phyloP scores from a whole-genome alignment of 2,797 vertebrate genomes.

The Capromys pilorides region DNA sequence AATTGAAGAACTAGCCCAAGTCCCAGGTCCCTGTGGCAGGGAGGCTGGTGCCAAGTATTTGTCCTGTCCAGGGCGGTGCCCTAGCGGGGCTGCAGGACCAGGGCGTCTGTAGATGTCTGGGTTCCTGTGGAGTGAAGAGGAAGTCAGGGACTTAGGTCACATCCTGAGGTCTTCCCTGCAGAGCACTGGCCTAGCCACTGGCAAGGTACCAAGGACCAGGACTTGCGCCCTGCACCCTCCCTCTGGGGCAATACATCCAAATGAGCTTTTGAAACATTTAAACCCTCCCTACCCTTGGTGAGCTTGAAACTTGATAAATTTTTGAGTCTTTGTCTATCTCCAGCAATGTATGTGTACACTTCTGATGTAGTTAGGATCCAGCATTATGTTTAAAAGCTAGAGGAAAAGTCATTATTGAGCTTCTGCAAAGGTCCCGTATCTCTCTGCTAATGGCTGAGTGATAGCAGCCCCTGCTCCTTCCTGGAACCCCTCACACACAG shows the following conservation, averaged over 20 bases:
- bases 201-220: background rate
- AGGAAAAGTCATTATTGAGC: background rate
- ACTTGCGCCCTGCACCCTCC: background rate
- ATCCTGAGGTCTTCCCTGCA: background rate
- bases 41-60: background rate
- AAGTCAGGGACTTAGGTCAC: too few species aligned
- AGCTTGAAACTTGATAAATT: background rate
- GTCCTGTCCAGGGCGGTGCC: background rate
- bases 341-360: background rate
- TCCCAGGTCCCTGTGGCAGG: background rate
- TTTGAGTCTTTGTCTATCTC: background rate
- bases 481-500: background rate
- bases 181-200: background rate
- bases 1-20: background rate
- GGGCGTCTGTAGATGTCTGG: background rate
- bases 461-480: background rate
- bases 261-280: background rate
- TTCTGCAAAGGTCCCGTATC: constrained; percentile 9
- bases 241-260: background rate
- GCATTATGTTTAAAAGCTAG: background rate
- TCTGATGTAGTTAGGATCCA: background rate
- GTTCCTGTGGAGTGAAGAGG: background rate
- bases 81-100: background rate
- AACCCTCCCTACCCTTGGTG: background rate
- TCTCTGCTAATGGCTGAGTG: background rate